Evolutionary conservation across 2,797 vertebrate species (phyloP), one percentile per base, ranked within the genome.

Genomic region (Petrocephalus sullivani): DNA sequence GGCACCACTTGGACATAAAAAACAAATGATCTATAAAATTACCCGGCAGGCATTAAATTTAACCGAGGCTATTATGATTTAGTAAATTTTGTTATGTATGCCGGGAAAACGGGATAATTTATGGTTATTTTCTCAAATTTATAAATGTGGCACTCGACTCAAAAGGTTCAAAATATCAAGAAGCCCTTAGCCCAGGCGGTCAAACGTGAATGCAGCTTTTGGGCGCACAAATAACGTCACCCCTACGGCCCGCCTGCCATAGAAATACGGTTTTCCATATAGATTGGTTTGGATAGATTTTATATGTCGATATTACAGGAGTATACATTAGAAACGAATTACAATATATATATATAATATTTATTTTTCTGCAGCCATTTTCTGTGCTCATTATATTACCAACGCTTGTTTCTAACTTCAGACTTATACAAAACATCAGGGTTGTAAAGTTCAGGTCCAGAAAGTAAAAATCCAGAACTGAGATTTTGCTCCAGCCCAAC

Each of bases 111-210:
- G 37, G 71, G 71, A 78, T 19, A 46, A 46, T 78, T 78, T 78
- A 78, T 78, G 33, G 71, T 41, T 46, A 46, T 78, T 41, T 78
- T 78, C 71, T 78, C 33, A 78, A 46, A 19, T 78, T 46, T 78
- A 78, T 71, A 71, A 71, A 71, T 71, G 64, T 33, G 23, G 64
- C 81, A 86, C 28, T 58, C 37, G 57, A 86, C 57, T 86, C 53
- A 71, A 71, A 37, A 4, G 28, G 64, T 28, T 71, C 64, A 37
- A 71, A 37, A 71, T 71, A 37, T 71, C 28, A 71, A 71, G 64
- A 71, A 37, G 28, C 64, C 64, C 64, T 16, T 71, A 71, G 64
- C 28, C 12, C 28, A 37, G 12, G 64, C 64, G 64, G 64, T 71
- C 64, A 71, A 71, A 37, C 33, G 64, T 71, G 64, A 71, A 71